A percentile compares a stretch with the other conserved stretches of the same genome.
These are phyloP conservation scores for Elegia similella DNA, from an alignment of 2,888 invertebrate species.

Conservation along the genomic window DNA sequence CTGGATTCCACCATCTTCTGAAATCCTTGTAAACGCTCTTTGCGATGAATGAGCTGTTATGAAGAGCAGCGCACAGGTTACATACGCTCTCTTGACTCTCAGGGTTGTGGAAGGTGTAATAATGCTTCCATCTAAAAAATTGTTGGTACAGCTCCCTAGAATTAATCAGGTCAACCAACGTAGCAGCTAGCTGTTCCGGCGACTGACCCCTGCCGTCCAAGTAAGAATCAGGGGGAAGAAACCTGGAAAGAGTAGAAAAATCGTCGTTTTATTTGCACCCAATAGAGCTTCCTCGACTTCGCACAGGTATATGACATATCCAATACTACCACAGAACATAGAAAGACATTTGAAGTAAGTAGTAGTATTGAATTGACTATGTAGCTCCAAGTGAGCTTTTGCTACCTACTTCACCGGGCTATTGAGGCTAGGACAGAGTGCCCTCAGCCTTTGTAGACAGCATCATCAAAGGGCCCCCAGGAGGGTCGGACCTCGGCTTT, in stretches of 20 bases:
- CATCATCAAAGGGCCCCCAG: no score
- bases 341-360: no score
- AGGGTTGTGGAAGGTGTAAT: slow-evolving; percentile 47
- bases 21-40: slow-evolving; percentile 45
- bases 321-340: no score
- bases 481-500: no score
- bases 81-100: slow-evolving; percentile 47
- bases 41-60: slow-evolving; percentile 36
- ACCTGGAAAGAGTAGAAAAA: slow-evolving; percentile 50
- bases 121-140: slow-evolving; percentile 55
- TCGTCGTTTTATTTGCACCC: no score
- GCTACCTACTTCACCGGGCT: no score
- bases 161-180: slow-evolving; percentile 44
- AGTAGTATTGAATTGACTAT: no score
- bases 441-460: no score
- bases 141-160: slow-evolving; percentile 43
- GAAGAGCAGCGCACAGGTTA: slow-evolving; percentile 51
- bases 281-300: no score
- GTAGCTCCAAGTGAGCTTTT: no score
- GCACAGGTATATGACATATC: no score
- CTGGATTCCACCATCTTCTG: slow-evolving; percentile 58
- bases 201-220: slow-evolving; percentile 44
- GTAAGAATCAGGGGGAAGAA: slow-evolving; percentile 66
- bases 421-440: no score
- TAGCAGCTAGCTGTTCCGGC: slow-evolving; percentile 41